A percentile compares a stretch with the other conserved stretches of the same genome.
Conservation (phyloP, 2,113 vertebrate species). For the Ifrita kowaldi region DNA sequence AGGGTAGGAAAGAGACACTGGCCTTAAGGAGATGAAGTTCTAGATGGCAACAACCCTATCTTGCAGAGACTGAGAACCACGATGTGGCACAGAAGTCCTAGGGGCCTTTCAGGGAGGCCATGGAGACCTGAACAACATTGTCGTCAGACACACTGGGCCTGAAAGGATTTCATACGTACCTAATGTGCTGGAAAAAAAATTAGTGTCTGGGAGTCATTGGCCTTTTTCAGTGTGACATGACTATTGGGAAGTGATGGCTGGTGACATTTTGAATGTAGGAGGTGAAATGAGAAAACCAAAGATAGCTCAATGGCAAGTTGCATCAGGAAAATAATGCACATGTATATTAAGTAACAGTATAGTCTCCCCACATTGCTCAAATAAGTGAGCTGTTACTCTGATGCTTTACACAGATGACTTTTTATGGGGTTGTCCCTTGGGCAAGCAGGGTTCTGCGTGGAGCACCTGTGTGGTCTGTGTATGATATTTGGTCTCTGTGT, state of each 20-base stretch:
- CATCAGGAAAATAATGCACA: neutral
- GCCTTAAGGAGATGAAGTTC: neutral
- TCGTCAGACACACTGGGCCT: neutral
- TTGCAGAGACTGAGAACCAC: neutral
- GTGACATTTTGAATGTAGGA: constrained; percentile 35
- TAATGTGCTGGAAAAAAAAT: constrained; percentile 12
- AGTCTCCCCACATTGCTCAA: neutral
- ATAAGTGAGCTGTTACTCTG: neutral
- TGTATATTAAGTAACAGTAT: neutral
- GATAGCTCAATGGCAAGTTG: neutral
- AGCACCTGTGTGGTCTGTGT: neutral
- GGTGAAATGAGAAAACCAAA: neutral
- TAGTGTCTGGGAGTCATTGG: constrained; percentile 40
- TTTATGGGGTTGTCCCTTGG: neutral
- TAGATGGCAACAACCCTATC: neutral
- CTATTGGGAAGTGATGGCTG: constrained; percentile 12
- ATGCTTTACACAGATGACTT: neutral
- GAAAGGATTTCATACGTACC: neutral
- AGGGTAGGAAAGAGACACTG: neutral
- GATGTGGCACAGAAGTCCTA: neutral
- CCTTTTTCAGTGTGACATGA: constrained; percentile 42
- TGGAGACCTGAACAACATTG: neutral
- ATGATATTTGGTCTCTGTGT: neutral
- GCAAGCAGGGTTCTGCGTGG: neutral
- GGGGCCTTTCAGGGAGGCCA: neutral